These are phyloP conservation scores for Biston stratarius DNA, from an alignment of 2,888 invertebrate species.

Conservation along the genomic window DNA sequence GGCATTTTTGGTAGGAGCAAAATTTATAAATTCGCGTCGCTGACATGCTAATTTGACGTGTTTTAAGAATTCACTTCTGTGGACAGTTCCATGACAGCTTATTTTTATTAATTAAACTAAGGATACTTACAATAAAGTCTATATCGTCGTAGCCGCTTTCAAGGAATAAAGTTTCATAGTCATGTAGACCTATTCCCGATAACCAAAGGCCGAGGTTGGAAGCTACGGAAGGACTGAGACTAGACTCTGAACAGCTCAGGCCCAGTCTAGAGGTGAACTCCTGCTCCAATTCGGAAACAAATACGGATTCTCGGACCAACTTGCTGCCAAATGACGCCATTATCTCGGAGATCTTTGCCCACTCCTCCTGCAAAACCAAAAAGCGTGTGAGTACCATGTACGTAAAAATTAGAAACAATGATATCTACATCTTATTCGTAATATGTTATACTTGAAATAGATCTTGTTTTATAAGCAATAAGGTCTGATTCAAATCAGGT, in stretches of 20 bases:
- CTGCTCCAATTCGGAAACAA: conserved; percentile 92
- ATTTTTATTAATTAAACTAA: too few species aligned
- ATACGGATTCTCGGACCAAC: conserved; percentile 91
- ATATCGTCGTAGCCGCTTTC: conserved; percentile 96
- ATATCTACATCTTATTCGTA: not conserved
- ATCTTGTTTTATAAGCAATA: too few species aligned
- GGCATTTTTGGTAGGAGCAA: too few species aligned
- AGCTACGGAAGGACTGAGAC: conserved; percentile 87
- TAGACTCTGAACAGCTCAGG: conserved; percentile 85
- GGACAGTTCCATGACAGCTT: too few species aligned
- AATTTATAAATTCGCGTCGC: too few species aligned
- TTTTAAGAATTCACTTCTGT: too few species aligned
- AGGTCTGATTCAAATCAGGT: too few species aligned
- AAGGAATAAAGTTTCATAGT: conserved; percentile 94
- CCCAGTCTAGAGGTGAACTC: conserved; percentile 92
- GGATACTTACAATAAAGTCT: conserved; percentile 94
- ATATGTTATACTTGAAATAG: too few species aligned
- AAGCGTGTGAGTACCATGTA: not conserved
- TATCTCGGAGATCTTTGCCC: conserved; percentile 98
- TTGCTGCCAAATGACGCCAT: conserved; percentile 97
- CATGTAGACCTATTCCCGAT: conserved; percentile 90
- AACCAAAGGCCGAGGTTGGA: conserved; percentile 93
- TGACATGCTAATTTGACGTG: too few species aligned
- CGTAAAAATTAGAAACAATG: not conserved
- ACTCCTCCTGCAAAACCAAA: conserved; percentile 90